Evolutionary conservation across 2,113 vertebrate species (phyloP).

Genomic region (Brachypteracias leptosomus): DNA sequence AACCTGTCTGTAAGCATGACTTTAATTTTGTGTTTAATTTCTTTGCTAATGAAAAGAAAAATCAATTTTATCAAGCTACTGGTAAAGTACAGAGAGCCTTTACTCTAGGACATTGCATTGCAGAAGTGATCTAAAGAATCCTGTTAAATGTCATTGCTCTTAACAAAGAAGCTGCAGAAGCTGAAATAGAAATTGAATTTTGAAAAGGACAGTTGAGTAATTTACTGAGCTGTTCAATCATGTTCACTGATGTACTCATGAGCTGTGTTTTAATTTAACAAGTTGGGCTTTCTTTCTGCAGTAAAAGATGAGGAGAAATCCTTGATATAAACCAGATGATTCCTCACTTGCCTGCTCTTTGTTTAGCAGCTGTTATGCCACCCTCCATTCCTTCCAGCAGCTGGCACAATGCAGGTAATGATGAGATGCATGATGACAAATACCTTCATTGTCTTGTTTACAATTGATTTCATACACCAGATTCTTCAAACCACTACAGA

Average conservation of each 20-base stretch:
- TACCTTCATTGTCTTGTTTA: background rate
- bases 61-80: conserved; percentile 29
- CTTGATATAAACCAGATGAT: background rate
- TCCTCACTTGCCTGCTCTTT: background rate
- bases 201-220: conserved; percentile 15
- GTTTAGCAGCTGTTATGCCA: background rate
- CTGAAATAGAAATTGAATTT: conserved; percentile 32
- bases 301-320: background rate
- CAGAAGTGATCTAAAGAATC: conserved; percentile 37
- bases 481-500: background rate
- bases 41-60: conserved; percentile 48
- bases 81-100: background rate
- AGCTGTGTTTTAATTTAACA: background rate
- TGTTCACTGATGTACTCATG: background rate
- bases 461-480: background rate
- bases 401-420: background rate
- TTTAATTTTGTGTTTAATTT: conserved; percentile 22
- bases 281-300: background rate
- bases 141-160: conserved; percentile 28
- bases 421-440: background rate
- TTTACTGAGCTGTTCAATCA: background rate
- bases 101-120: conserved; percentile 27
- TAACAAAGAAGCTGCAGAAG: conserved; percentile 11
- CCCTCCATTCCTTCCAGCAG: background rate
- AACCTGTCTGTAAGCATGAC: background rate